Percentiles rank a stretch among this genome's conserved stretches.
Conservation (phyloP, 2,797 vertebrate species). For the Cichlasoma orientale region DNA sequence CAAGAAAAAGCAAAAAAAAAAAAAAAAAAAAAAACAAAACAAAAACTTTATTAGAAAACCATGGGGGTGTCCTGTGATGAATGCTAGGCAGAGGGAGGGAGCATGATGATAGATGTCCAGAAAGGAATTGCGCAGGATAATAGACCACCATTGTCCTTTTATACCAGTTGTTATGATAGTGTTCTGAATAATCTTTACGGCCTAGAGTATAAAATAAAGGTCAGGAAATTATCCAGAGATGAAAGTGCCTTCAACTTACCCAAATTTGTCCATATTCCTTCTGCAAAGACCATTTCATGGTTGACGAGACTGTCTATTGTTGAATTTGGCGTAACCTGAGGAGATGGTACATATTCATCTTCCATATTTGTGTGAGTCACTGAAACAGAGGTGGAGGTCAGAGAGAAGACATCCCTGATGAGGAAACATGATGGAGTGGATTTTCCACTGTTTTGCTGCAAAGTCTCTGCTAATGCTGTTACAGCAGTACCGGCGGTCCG, state of each 20-base stretch:
- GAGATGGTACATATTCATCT: conserved; percentile 72
- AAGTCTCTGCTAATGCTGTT: conserved; percentile 73
- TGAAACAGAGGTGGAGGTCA: conserved; percentile 72
- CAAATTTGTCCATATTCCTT: conserved; percentile 67
- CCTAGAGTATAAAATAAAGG: conserved; percentile 75
- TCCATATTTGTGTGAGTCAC: conserved; percentile 71
- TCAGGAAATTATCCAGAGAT: conserved; percentile 72
- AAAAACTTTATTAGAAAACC: conserved; percentile 43
- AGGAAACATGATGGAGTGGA: conserved; percentile 75
- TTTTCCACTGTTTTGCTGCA: conserved; percentile 70
- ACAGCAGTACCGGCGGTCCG: conserved; percentile 58
- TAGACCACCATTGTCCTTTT: conserved; percentile 69
- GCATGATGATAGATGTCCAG: conserved; percentile 72
- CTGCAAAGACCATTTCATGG: conserved; percentile 78
- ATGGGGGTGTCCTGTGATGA: conserved; percentile 50
- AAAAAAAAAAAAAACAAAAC: conserved; percentile 27
- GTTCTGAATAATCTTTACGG: conserved; percentile 73
- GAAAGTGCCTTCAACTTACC: conserved; percentile 69
- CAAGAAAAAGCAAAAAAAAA: conserved; percentile 49
- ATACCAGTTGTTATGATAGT: conserved; percentile 72
- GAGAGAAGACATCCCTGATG: conserved; percentile 69
- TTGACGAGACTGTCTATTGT: conserved; percentile 70
- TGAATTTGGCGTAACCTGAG: conserved; percentile 76
- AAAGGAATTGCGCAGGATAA: conserved; percentile 67
- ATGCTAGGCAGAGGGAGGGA: conserved; percentile 40